Percentiles rank a stretch among this genome's conserved stretches.
phyloP scores from a whole-genome alignment of 2,888 invertebrate genomes.

The Rhagonycha lutea region DNA sequence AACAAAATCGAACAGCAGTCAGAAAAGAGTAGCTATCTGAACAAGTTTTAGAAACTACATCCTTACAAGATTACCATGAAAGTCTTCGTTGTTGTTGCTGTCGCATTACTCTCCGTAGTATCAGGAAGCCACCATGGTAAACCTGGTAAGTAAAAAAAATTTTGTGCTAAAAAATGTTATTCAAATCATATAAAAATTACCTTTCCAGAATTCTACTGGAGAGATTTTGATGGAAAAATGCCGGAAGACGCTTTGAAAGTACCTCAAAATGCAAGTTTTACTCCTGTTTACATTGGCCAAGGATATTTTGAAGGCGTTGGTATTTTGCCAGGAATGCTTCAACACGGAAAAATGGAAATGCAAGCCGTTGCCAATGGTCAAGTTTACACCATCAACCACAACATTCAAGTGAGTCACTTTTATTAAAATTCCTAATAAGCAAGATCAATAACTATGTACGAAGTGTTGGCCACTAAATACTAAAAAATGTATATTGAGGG shows the following conservation, averaged over 20 bases:
- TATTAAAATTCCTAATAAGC: background rate
- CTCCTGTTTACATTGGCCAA: background rate
- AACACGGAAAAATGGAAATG: background rate
- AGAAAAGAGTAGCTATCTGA: too few species aligned
- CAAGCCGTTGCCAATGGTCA: background rate
- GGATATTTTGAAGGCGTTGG: background rate
- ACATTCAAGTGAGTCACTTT: background rate
- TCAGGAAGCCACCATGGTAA: background rate
- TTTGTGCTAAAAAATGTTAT: background rate
- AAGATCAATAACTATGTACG: too few species aligned
- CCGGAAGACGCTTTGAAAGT: background rate
- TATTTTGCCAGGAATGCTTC: background rate
- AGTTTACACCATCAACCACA: background rate
- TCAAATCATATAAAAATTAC: background rate
- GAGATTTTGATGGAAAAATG: background rate
- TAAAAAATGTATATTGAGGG: background rate
- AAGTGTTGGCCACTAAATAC: too few species aligned
- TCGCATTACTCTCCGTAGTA: background rate
- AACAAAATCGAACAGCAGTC: background rate
- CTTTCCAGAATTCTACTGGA: background rate
- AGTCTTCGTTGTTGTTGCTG: background rate
- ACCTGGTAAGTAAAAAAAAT: background rate
- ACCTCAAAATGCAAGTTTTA: background rate
- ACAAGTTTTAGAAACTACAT: background rate
- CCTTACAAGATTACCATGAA: background rate